Percentiles rank a stretch among this genome's conserved stretches.
phyloP scores from a whole-genome alignment of 2,888 invertebrate genomes.

The Uloborus plumipes region DNA sequence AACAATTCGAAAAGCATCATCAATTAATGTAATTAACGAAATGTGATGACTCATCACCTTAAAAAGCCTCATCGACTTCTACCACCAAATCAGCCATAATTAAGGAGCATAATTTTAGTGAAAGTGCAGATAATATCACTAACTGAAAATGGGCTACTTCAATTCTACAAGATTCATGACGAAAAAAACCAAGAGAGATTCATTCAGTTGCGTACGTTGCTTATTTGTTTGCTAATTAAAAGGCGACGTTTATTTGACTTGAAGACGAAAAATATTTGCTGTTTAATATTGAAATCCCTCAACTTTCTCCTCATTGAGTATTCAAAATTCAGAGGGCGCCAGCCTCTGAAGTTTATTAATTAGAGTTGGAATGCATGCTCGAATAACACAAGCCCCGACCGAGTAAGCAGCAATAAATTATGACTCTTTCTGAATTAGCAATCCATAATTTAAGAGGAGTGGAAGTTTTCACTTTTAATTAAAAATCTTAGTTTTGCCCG shows the following conservation, averaged over 20 bases:
- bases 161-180: too few relatives aligned
- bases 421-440: conserved; percentile 47
- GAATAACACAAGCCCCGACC: not conserved
- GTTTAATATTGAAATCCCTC: conserved; percentile 36
- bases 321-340: not conserved
- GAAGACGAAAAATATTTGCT: conserved; percentile 32
- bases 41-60: too few relatives aligned
- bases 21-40: too few relatives aligned
- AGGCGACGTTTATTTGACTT: conserved; percentile 15
- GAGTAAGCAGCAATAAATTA: conserved; percentile 33
- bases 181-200: too few relatives aligned
- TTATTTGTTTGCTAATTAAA: too few relatives aligned
- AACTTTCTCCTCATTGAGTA: not conserved
- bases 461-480: conserved; percentile 56
- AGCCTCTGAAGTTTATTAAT: conserved; percentile 34
- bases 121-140: too few relatives aligned
- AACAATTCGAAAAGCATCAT: too few relatives aligned
- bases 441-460: conserved; percentile 52
- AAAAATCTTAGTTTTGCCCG: conserved; percentile 43
- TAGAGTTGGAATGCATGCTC: conserved; percentile 18
- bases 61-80: too few relatives aligned
- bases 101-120: too few relatives aligned
- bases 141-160: too few relatives aligned
- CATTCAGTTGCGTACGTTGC: too few relatives aligned
- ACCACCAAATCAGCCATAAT: too few relatives aligned